Evolutionary conservation across 2,113 vertebrate genomes (phyloP).

Genomic region (Saimiri boliviensis): DNA sequence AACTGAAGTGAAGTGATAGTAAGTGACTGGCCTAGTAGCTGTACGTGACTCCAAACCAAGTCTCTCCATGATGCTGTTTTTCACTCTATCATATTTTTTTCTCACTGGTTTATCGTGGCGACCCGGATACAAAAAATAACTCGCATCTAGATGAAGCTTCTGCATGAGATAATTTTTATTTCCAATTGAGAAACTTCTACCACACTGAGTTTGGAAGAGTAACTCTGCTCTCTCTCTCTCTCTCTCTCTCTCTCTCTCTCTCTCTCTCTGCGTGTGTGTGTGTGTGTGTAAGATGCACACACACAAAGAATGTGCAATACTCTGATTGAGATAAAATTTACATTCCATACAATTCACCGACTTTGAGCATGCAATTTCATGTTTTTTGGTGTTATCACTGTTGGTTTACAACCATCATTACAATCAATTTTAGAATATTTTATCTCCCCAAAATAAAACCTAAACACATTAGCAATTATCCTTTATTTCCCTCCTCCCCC

Average conservation of each 20-base stretch:
- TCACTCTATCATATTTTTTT: not conserved
- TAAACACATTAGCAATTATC: not conserved
- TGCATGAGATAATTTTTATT: not conserved
- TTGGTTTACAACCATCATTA: not conserved
- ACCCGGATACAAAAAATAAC: not conserved
- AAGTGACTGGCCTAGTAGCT: not conserved
- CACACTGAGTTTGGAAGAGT: not conserved
- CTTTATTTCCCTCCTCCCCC: not conserved
- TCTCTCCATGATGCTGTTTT: accelerated
- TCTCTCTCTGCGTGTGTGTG: no score
- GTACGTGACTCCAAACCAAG: accelerated
- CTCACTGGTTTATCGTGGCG: not conserved
- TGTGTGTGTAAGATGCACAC: not conserved
- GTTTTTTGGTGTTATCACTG: not conserved
- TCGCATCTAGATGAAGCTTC: not conserved
- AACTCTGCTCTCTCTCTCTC: not conserved
- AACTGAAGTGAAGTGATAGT: not conserved
- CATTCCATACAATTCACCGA: not conserved
- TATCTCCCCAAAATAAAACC: not conserved
- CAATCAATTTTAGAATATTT: not conserved
- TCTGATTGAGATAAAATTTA: not conserved
- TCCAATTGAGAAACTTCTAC: not conserved
- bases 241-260: no score
- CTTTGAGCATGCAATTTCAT: not conserved
- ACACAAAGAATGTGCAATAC: not conserved